phyloP scores from a whole-genome alignment of 2,888 invertebrate genomes.

The Mesochorus sp. region DNA sequence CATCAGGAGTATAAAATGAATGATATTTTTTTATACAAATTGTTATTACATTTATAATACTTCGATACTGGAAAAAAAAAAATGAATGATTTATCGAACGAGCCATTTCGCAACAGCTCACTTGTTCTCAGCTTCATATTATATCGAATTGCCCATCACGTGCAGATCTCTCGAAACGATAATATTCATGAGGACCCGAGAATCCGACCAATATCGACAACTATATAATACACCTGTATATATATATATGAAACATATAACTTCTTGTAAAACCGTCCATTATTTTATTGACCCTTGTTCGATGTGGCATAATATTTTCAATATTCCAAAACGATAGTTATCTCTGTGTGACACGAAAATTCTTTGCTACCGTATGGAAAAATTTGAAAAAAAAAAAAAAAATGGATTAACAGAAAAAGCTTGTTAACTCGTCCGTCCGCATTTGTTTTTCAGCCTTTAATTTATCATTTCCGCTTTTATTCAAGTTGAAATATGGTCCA shows the following conservation, averaged over 20 bases:
- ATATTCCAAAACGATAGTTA: background rate
- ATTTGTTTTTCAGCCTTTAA: no score
- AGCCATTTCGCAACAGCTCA: conserved; percentile 10
- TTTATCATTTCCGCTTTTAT: no score
- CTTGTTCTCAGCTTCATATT: conserved; percentile 5
- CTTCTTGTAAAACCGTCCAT: conserved; percentile 10
- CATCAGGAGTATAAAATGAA: no score
- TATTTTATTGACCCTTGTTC: background rate
- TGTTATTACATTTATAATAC: no score
- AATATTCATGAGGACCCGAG: conserved; percentile 36
- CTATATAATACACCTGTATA: background rate
- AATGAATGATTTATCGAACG: no score
- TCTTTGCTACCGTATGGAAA: background rate
- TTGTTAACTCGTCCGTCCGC: no score
- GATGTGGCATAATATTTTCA: background rate
- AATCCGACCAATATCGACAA: conserved; percentile 22
- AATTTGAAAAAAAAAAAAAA: background rate
- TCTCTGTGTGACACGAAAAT: background rate
- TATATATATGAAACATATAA: no score
- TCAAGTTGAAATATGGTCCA: no score
- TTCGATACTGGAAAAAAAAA: background rate
- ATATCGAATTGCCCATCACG: background rate
- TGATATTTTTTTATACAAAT: no score
- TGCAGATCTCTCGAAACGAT: conserved; percentile 13
- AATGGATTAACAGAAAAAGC: no score